These are phyloP conservation scores for Pedetes capensis DNA, from an alignment of 2,113 vertebrate species.

Conservation along the genomic window DNA sequence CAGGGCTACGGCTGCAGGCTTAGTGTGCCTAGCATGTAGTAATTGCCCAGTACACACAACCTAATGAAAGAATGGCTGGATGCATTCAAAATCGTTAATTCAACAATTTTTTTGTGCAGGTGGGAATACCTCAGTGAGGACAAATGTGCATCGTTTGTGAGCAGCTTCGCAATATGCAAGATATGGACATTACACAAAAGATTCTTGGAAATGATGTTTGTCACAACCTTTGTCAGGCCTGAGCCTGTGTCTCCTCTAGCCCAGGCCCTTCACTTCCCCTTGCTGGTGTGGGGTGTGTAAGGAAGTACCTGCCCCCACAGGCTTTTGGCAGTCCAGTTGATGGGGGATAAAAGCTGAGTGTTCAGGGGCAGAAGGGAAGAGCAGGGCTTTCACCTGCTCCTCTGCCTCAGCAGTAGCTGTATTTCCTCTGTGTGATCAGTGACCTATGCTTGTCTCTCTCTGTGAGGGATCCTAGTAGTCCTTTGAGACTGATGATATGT, in stretches of 20 bases:
- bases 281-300: no score
- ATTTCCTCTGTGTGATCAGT: rapidly evolving
- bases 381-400: rapidly evolving
- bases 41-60: neutral
- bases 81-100: neutral
- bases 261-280: no score
- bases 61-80: no score
- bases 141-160: rapidly evolving
- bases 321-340: neutral
- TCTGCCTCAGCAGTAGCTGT: no score
- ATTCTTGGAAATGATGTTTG: neutral
- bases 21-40: rapidly evolving
- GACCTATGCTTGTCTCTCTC: neutral
- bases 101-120: neutral
- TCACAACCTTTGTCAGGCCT: neutral
- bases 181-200: neutral
- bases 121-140: rapidly evolving
- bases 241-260: no score
- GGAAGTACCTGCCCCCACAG: rapidly evolving
- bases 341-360: rapidly evolving
- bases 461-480: rapidly evolving
- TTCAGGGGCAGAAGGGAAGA: rapidly evolving
- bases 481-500: neutral
- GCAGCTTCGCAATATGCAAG: neutral
- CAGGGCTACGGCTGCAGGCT: no score